Percentiles rank a stretch among this genome's conserved stretches.
Evolutionary conservation across 2,888 invertebrate genomes (phyloP).

Genomic region (Xanthorhoe designata): DNA sequence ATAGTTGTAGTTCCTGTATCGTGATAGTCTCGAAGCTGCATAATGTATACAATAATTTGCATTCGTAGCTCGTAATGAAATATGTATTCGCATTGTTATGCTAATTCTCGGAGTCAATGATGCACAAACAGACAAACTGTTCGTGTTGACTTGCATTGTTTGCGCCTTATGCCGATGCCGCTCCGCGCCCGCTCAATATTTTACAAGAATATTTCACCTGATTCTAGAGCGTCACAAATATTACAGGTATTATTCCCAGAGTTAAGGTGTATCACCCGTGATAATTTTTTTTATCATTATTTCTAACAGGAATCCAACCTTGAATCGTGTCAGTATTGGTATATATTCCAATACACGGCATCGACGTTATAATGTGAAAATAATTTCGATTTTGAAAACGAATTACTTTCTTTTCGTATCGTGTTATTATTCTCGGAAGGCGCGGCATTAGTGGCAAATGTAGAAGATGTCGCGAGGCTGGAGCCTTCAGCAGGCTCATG

Average conservation of each 20-base stretch:
- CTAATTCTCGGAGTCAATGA: constrained; percentile 37
- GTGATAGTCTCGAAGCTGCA: constrained; percentile 16
- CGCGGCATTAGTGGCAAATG: background rate
- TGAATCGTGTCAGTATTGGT: background rate
- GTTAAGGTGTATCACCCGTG: background rate
- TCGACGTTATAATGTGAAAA: too few relatives aligned
- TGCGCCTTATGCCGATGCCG: constrained; percentile 14
- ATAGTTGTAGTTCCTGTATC: constrained; percentile 1
- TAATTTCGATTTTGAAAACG: too few relatives aligned
- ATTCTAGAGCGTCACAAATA: background rate
- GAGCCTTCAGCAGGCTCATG: background rate
- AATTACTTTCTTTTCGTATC: background rate
- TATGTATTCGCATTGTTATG: constrained; percentile 44
- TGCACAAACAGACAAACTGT: constrained; percentile 42
- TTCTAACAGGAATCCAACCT: background rate
- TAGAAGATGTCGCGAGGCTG: background rate
- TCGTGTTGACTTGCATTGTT: constrained; percentile 26
- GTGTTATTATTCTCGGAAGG: background rate
- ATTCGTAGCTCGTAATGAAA: constrained; percentile 33
- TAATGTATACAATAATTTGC: constrained; percentile 25
- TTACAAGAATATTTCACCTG: constrained; percentile 23
- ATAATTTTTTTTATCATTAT: background rate
- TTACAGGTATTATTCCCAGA: background rate
- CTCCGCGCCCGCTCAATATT: constrained; percentile 24
- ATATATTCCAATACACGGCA: background rate